A percentile compares a stretch with the other conserved stretches of the same genome.
These are phyloP conservation scores for Xestobium rufovillosum DNA, from an alignment of 2,888 invertebrate genomes.

Conservation along the genomic window DNA sequence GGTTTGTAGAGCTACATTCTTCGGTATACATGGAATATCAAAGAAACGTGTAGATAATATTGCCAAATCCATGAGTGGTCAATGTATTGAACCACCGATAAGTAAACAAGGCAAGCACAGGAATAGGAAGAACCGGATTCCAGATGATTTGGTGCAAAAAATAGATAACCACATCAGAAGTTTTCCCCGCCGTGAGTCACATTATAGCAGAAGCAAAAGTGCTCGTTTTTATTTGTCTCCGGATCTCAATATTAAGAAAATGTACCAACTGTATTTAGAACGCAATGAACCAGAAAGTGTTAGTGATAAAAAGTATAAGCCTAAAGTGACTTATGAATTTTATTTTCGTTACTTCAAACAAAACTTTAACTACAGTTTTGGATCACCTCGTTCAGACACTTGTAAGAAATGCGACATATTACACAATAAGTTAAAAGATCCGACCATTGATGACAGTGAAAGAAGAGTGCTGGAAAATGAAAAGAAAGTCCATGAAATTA, in stretches of 20 bases:
- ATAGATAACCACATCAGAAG: neutral
- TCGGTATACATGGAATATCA: neutral
- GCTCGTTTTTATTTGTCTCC: neutral
- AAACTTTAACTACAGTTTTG: neutral
- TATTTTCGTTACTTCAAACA: neutral
- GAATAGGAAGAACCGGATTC: neutral
- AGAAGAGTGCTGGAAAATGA: neutral
- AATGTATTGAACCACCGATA: neutral
- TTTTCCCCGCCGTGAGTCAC: neutral
- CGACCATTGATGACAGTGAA: neutral
- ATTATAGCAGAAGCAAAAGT: neutral
- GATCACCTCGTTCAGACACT: neutral
- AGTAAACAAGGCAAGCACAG: neutral
- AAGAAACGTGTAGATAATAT: neutral
- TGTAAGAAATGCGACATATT: neutral
- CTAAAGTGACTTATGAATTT: conserved; percentile 1
- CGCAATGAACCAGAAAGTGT: neutral
- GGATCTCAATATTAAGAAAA: neutral
- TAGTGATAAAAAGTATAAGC: neutral
- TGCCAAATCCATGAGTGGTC: neutral
- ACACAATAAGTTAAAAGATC: neutral
- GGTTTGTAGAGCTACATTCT: neutral
- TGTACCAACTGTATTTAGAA: conserved; percentile 1
- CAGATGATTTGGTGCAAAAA: neutral
- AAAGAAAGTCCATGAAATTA: neutral